Evolutionary conservation across 2,797 vertebrate species (phyloP).

Genomic region (Parotocinclus haroldoi): DNA sequence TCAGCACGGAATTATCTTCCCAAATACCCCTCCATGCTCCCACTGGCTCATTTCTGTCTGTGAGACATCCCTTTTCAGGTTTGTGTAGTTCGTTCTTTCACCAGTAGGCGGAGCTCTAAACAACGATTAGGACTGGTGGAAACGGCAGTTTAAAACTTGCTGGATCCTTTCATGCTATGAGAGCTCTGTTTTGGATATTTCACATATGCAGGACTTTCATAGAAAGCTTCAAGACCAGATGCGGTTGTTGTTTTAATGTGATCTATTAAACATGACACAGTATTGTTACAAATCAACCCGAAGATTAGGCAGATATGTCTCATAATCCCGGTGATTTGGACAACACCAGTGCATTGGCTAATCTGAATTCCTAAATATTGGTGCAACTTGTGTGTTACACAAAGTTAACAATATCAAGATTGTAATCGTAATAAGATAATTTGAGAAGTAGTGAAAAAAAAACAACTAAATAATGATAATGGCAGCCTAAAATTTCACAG

Average conservation of each 20-base stretch:
- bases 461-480: no score
- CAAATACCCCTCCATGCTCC: conserved; percentile 3
- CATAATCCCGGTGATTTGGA: no score
- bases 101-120: conserved; percentile 75
- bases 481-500: no score
- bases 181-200: conserved; percentile 16
- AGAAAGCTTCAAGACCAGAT: not conserved
- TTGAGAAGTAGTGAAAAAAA: no score
- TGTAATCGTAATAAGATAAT: no score
- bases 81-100: conserved; percentile 29
- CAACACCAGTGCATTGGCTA: no score
- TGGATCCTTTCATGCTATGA: conserved; percentile 20
- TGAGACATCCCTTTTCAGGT: conserved; percentile 22
- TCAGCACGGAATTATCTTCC: no score
- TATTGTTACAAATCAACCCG: not conserved
- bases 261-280: conserved; percentile 2
- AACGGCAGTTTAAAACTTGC: conserved; percentile 2
- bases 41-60: conserved; percentile 31
- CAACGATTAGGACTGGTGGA: conserved; percentile 54
- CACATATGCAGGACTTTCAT: conserved; percentile 1
- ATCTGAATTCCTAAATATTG: no score
- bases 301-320: no score
- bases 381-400: no score
- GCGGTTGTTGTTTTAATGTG: no score
- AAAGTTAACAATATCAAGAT: no score